phyloP scores from a whole-genome alignment of 1,140 invertebrate genomes.

The Cotesia glomerata region DNA sequence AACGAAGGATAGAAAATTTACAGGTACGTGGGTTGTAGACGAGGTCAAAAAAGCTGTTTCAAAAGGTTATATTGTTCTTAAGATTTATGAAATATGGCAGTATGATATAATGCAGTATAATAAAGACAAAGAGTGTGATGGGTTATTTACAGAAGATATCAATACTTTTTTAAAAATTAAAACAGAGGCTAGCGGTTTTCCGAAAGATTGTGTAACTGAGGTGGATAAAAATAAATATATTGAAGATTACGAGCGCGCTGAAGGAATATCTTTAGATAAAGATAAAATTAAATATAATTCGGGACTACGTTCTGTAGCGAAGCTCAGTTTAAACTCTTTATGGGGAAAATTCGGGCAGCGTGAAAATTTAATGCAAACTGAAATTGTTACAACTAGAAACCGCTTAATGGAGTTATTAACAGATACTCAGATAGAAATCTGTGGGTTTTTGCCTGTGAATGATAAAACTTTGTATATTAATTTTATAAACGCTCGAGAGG shows the following conservation, averaged over 20 bases:
- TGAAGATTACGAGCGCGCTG: no score
- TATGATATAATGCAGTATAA: slow-evolving; percentile 34
- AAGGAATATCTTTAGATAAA: no score
- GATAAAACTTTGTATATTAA: slow-evolving; percentile 40
- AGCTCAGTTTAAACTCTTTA: slow-evolving; percentile 49
- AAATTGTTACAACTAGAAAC: slow-evolving; percentile 36
- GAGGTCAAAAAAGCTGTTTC: slow-evolving; percentile 52
- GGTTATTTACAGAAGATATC: no score
- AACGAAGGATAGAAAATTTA: slow-evolving; percentile 38
- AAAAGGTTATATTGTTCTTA: slow-evolving; percentile 49
- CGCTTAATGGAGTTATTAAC: slow-evolving; percentile 42
- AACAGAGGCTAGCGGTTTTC: no score
- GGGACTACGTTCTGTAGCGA: no score
- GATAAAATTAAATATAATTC: no score
- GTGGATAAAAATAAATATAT: no score
- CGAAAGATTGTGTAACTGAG: no score
- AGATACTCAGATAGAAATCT: slow-evolving; percentile 37
- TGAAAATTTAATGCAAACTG: slow-evolving; percentile 38
- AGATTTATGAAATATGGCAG: slow-evolving; percentile 30
- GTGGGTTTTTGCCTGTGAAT: slow-evolving; percentile 31
- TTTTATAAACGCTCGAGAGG: slow-evolving; percentile 36
- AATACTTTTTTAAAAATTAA: no score
- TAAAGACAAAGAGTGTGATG: slow-evolving; percentile 19
- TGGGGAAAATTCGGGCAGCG: slow-evolving; percentile 49
- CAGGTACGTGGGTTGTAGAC: slow-evolving; percentile 53